Percentiles rank a stretch among this genome's conserved stretches.
Evolutionary conservation across 2,888 invertebrate species (phyloP).

Genomic region (Graphium colonna): DNA sequence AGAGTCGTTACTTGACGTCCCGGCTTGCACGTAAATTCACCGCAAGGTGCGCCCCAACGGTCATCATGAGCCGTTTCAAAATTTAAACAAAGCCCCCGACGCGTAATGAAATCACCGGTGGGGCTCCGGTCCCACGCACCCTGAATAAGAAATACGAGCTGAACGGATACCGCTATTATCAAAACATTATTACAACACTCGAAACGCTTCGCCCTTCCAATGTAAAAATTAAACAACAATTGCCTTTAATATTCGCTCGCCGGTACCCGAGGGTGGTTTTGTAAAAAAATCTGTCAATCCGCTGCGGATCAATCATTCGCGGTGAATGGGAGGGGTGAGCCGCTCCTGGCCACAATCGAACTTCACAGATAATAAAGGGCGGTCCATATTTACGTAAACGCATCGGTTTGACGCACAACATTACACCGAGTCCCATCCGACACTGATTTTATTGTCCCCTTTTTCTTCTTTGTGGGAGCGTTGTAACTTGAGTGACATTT

Average conservation of each 20-base stretch:
- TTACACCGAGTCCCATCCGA: conserved; percentile 56
- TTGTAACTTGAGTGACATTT: conserved; percentile 59
- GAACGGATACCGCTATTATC: conserved; percentile 79
- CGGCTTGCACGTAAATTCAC: conserved; percentile 16
- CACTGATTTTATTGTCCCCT: conserved; percentile 50
- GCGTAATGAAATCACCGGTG: conserved; percentile 42
- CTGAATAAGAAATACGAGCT: conserved; percentile 78
- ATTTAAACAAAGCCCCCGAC: conserved; percentile 48
- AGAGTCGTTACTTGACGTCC: background rate
- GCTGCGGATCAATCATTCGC: conserved; percentile 76
- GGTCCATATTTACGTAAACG: conserved; percentile 76
- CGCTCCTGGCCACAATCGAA: conserved; percentile 61
- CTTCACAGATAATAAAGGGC: conserved; percentile 72
- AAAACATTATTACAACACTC: conserved; percentile 81
- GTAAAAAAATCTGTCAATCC: conserved; percentile 78
- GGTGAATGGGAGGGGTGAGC: conserved; percentile 72
- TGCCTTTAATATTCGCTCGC: conserved; percentile 77
- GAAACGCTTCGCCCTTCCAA: conserved; percentile 69
- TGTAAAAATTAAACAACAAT: conserved; percentile 80
- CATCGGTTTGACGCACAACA: conserved; percentile 71
- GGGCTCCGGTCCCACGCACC: conserved; percentile 65
- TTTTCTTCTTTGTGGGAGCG: conserved; percentile 47
- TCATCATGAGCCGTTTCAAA: conserved; percentile 49
- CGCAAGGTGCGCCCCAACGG: conserved; percentile 62
- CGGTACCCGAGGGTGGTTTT: conserved; percentile 67